A percentile compares a stretch with the other conserved stretches of the same genome.
phyloP scores from a whole-genome alignment of 2,888 invertebrate genomes.

The Troilus luridus region DNA sequence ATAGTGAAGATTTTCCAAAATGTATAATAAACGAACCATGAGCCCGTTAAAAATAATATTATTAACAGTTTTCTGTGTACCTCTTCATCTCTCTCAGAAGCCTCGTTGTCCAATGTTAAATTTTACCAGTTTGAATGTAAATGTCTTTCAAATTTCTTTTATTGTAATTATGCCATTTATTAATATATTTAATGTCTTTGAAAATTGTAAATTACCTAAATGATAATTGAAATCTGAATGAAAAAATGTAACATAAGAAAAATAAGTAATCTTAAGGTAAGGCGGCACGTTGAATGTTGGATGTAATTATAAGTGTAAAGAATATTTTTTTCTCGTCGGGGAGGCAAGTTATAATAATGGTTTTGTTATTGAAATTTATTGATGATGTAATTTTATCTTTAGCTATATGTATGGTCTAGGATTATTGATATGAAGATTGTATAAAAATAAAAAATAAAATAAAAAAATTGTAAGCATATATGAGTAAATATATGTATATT shows the following conservation, averaged over 20 bases:
- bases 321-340: constrained; percentile 15
- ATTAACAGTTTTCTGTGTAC: not conserved
- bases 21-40: not conserved
- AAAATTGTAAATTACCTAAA: constrained; percentile 48
- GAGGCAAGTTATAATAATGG: constrained; percentile 24
- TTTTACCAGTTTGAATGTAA: constrained; percentile 10
- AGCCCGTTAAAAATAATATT: not conserved
- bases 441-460: not conserved
- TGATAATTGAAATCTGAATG: not conserved
- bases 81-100: not conserved
- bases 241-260: constrained; percentile 11
- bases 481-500: constrained; percentile 7
- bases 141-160: constrained; percentile 46
- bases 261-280: constrained; percentile 3
- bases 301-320: constrained; percentile 36
- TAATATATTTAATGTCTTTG: constrained; percentile 26
- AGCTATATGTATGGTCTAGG: constrained; percentile 39
- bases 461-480: not conserved
- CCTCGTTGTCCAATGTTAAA: not conserved
- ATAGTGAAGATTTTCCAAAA: not conserved
- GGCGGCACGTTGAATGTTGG: constrained; percentile 22
- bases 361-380: constrained; percentile 17
- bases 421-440: not conserved
- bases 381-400: constrained; percentile 19
- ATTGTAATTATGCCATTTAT: constrained; percentile 1